Evolutionary conservation across 2,888 invertebrate genomes (phyloP).

Genomic region (Thymelicus sylvestris): DNA sequence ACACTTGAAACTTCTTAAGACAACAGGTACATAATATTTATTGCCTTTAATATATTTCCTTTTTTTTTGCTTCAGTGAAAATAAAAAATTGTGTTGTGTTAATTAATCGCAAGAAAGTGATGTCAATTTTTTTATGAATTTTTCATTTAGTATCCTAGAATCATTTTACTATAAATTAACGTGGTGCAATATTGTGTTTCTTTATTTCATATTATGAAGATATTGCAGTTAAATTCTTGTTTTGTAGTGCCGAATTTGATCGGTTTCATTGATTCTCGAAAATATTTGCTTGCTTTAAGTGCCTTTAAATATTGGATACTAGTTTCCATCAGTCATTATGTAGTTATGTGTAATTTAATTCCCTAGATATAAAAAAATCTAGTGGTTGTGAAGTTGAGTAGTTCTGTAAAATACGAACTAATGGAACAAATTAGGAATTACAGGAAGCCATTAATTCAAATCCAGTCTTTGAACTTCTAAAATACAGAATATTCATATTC

Average conservation of each 20-base stretch:
- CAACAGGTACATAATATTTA: conserved; percentile 19
- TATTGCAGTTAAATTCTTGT: too few species aligned
- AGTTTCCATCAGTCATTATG: too few species aligned
- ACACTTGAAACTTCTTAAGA: conserved; percentile 20
- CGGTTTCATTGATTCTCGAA: too few species aligned
- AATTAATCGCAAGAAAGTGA: not conserved
- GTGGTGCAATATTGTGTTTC: not conserved
- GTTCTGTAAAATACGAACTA: too few species aligned
- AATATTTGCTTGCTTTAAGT: too few species aligned
- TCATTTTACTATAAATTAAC: not conserved
- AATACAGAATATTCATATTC: not conserved
- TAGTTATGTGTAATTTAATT: too few species aligned
- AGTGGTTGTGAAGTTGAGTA: too few species aligned
- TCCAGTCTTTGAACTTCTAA: not conserved
- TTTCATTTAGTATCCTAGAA: too few species aligned
- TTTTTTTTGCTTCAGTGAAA: not conserved
- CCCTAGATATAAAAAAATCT: too few species aligned
- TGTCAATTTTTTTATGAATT: not conserved
- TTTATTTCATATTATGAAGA: not conserved
- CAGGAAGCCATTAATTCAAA: not conserved
- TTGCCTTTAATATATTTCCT: not conserved
- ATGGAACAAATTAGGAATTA: too few species aligned
- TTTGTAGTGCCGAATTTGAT: too few species aligned
- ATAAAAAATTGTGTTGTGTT: not conserved
- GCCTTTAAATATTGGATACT: too few species aligned